Evolutionary conservation across 2,113 vertebrate species (phyloP), one percentile per base, ranked within the genome.

Genomic region (Empidonax traillii): DNA sequence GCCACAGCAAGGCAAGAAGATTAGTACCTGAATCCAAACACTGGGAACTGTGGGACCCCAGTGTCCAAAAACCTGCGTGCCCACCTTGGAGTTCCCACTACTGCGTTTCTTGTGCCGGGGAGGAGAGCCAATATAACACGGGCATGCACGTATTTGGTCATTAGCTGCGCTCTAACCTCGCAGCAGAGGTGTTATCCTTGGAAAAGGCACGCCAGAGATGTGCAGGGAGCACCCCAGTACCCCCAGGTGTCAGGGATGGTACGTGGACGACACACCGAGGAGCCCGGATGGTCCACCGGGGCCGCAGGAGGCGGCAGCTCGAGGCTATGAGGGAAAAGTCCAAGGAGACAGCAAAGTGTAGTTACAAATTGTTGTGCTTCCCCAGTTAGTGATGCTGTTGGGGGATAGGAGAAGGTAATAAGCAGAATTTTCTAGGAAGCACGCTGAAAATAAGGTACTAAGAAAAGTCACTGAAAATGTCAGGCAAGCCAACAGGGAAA

Each of bases 401-500:
- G 23, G 28, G 69, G 24, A 66, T 8, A 73, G 69, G 80, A 53
- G 88, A 81, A 82, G 91, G 46, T 90, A 93, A 97, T 94, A 95
- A 96, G 77, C 85, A 97, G 93, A 97, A 96, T 97, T 96, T 97
- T 96, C 95, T 95, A 96, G 95, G 92, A 98, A 97, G 89, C 89
- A 89, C 31, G n/a, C 90, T 94, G 96, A 97, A 97, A 97, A 97
- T 94, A 97, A 97, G 94, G 89, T 76, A 97, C 92, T 96, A 87
- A 95, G 96, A 97, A 97, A 97, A 98, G 97, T 96, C 97, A 96
- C 96, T 80, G 95, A 94, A 98, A 98, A 98, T 97, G 97, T 97
- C 97, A 97, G 92, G 92, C 96, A 65, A 96, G 93, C 90, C 94
- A 95, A 97, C 86, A 98, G 95, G 97, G 95, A 97, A 97, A 98